Evolutionary conservation across 2,888 invertebrate species (phyloP).

Genomic region (Harmothoe impar): DNA sequence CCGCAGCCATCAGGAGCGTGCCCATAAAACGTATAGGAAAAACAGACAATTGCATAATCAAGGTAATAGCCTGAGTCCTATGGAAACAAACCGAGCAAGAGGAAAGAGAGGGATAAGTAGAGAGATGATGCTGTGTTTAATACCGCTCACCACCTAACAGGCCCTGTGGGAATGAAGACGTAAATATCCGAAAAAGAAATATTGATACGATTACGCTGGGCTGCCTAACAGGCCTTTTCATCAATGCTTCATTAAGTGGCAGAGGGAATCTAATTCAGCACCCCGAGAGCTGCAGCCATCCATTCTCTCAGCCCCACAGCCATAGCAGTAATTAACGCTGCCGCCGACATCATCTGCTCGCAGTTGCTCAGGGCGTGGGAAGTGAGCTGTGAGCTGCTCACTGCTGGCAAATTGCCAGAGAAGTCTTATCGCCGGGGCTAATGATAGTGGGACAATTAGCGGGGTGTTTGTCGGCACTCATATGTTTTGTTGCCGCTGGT

Average conservation of each 20-base stretch:
- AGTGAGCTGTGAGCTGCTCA: constrained; percentile 5
- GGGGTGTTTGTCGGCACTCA: constrained; percentile 21
- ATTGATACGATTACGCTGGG: constrained; percentile 48
- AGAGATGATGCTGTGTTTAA: background rate
- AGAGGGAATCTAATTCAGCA: constrained; percentile 40
- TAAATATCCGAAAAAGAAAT: constrained; percentile 37
- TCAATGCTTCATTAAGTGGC: constrained; percentile 57
- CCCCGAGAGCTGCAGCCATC: constrained; percentile 27
- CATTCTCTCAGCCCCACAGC: constrained; percentile 48
- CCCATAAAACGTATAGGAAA: background rate
- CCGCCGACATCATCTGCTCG: constrained; percentile 21
- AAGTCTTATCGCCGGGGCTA: constrained; percentile 15
- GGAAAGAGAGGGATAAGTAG: background rate
- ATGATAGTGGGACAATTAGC: constrained; percentile 46
- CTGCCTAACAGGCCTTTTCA: constrained; percentile 23
- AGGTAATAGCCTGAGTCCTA: background rate
- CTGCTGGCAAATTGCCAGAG: background rate
- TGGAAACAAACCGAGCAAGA: background rate
- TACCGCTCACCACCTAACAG: background rate
- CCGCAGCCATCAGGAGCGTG: background rate
- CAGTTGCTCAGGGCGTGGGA: background rate
- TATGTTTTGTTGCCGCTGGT: constrained; percentile 52
- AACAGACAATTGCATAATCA: constrained; percentile 38
- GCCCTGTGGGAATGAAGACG: constrained; percentile 15
- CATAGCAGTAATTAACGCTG: constrained; percentile 52